Conservation (phyloP, 2,797 vertebrate species). For the Xiphorhynchus erythropygius region DNA sequence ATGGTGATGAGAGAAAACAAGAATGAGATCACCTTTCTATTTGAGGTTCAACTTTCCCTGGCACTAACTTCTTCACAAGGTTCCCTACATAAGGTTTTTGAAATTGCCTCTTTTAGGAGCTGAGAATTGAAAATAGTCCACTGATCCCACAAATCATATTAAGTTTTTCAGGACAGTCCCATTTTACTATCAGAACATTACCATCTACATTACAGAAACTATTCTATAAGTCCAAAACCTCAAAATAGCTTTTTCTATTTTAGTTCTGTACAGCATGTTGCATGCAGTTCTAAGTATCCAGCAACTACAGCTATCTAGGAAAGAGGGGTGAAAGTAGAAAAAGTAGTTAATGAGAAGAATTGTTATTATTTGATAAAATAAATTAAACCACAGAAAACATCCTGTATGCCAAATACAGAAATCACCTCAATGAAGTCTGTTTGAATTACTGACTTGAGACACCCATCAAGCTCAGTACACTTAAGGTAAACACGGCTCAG, state of each 20-base stretch:
- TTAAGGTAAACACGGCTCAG: neutral
- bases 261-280: neutral
- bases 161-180: neutral
- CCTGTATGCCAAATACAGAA: neutral
- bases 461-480: neutral
- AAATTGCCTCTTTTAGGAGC: neutral
- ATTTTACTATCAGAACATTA: neutral
- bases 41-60: neutral
- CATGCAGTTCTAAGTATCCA: neutral
- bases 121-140: neutral
- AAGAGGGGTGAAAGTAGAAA: neutral
- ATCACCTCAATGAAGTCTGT: neutral
- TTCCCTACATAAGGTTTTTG: neutral
- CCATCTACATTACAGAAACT: neutral
- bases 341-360: neutral
- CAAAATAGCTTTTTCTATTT: neutral
- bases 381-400: neutral
- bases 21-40: neutral
- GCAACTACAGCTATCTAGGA: neutral
- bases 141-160: neutral
- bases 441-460: neutral
- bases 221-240: neutral
- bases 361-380: neutral
- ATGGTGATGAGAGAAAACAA: neutral
- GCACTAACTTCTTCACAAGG: neutral